Base-by-base conservation (phyloP, 2,797 vertebrate genomes). In the Okamejei kenojei region DNA sequence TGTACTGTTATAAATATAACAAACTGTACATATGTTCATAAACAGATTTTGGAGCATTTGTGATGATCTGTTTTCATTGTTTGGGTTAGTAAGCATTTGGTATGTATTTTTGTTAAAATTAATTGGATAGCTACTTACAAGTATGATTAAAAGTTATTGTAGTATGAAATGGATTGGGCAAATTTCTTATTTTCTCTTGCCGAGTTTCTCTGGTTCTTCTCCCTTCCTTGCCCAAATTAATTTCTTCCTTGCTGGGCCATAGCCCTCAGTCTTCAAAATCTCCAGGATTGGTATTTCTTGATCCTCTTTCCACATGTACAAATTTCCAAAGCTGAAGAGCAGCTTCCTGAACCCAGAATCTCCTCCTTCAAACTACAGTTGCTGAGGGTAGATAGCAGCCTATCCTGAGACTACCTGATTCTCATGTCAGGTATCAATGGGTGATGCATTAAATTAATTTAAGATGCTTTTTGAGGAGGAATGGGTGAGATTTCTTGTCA, bases 21-120 rank as follows among this genome's bases (percentile, higher is more conserved):
- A 97, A 96, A 96, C 94, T 96, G 96, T 98, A 98, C 96, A 98
- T 98, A 98, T 95, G 96, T 96, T 96, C 96, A 97, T 96, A 96
- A 96, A 96, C 96, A 96, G 97, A 97, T 97, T 97, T 97, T 97
- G 96, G 97, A 97, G 96, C 97, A 97, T 98, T 98, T 97, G 97
- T 98, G 97, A 97, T 97, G 97, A 96, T 95, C 95, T 94, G 94
- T 96, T 96, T 97, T 96, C 96, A 97, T 96, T 96, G 90, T 92
- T 92, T 92, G 35, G 95, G 95, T 95, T 97, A 97, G 97, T 95
- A 96, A 96, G 95, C 95, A 95, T 96, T 97, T 96, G 96, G 93
- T 97, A 96, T 97, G 96, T 96, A 96, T 96, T 96, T 97, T 96
- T 96, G 96, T 97, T 96, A 96, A 96, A 95, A 45, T 80, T 82